Conservation (phyloP, 1,140 invertebrate genomes). For the Gonatopus flavifemur region DNA sequence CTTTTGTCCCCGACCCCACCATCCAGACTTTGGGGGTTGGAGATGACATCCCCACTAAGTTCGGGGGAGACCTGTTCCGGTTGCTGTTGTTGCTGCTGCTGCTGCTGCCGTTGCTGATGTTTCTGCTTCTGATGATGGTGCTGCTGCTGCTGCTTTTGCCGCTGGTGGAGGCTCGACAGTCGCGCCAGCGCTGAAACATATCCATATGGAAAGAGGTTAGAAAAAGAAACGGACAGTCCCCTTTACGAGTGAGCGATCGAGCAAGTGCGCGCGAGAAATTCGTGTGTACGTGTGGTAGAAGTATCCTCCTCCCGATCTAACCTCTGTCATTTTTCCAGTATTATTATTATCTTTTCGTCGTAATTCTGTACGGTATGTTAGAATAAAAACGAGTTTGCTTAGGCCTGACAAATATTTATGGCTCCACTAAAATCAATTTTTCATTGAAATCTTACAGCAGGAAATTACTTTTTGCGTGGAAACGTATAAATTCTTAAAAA, state of each 20-base stretch:
- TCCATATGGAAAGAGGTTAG: slow-evolving; percentile 42
- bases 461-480: too few relatives aligned
- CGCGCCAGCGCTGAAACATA: slow-evolving; percentile 56
- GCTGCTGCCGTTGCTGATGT: slow-evolving; percentile 7
- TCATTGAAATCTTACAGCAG: too few relatives aligned
- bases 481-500: too few relatives aligned
- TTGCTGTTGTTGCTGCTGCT: background rate
- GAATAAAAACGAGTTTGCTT: too few relatives aligned
- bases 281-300: slow-evolving; percentile 30
- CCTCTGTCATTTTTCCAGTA: slow-evolving; percentile 15
- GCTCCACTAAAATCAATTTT: too few relatives aligned
- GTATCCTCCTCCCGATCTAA: slow-evolving; percentile 16
- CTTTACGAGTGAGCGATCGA: slow-evolving; percentile 15
- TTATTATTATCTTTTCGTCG: too few relatives aligned
- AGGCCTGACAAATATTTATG: too few relatives aligned
- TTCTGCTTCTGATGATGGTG: slow-evolving; percentile 26
- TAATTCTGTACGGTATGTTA: too few relatives aligned
- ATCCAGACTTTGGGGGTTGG: slow-evolving; percentile 46
- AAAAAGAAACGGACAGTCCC: slow-evolving; percentile 15
- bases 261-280: slow-evolving; percentile 11
- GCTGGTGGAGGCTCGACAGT: slow-evolving; percentile 51
- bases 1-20: slow-evolving; percentile 48
- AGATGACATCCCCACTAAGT: slow-evolving; percentile 56
- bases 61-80: too few relatives aligned
- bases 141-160: slow-evolving; percentile 31